Evolutionary conservation across 2,888 invertebrate genomes (phyloP).

Genomic region (Ophraella communa): DNA sequence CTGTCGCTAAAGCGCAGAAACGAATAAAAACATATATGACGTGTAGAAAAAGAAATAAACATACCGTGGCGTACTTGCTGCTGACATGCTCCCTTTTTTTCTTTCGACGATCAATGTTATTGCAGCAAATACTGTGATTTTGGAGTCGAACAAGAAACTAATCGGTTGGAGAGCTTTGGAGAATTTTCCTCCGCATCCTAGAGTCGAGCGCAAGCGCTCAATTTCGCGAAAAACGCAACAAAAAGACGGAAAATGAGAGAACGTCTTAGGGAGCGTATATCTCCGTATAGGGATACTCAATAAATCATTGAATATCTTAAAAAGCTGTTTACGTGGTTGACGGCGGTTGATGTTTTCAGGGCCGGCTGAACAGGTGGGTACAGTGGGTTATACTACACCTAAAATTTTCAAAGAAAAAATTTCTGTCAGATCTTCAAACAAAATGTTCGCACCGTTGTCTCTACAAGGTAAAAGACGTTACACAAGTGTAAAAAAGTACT

Average conservation of each 20-base stretch:
- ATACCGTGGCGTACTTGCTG: slow-evolving; percentile 48
- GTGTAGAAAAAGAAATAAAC: slow-evolving; percentile 30
- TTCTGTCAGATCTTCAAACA: no score
- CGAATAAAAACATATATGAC: slow-evolving; percentile 12
- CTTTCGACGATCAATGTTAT: slow-evolving; percentile 32
- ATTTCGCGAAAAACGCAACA: slow-evolving; percentile 19
- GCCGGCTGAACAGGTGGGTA: no score
- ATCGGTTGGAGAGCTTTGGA: slow-evolving; percentile 20
- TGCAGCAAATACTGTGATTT: slow-evolving; percentile 29
- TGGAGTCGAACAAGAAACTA: slow-evolving; percentile 35
- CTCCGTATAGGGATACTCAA: not conserved
- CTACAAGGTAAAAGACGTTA: no score
- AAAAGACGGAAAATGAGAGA: slow-evolving; percentile 3
- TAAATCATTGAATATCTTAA: not conserved
- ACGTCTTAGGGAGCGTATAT: not conserved
- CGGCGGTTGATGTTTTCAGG: not conserved
- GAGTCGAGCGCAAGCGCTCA: slow-evolving; percentile 27
- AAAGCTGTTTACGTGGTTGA: not conserved
- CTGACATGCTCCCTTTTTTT: slow-evolving; percentile 43
- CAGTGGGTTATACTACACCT: no score
- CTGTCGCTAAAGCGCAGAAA: not conserved
- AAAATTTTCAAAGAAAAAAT: no score
- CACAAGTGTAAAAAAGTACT: no score
- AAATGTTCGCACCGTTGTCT: no score
- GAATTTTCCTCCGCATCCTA: slow-evolving; percentile 15